Percentiles rank a stretch among this genome's conserved stretches.
Conservation (phyloP, 2,888 invertebrate genomes). For the Ectemnius cavifrons region DNA sequence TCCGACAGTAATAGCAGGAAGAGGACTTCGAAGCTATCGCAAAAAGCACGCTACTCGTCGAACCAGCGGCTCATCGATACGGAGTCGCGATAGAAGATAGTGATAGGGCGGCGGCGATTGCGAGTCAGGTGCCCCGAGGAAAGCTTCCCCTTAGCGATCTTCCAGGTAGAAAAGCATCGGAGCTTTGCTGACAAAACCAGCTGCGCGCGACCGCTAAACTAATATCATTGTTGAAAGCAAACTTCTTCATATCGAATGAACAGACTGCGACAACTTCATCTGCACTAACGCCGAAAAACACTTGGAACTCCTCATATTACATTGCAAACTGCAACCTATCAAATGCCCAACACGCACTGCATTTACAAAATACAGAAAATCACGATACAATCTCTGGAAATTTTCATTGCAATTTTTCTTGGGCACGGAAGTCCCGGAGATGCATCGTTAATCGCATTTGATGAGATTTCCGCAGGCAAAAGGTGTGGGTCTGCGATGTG, state of each 20-base stretch:
- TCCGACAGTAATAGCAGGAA: conserved; percentile 37
- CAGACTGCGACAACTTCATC: no score
- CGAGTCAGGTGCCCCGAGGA: conserved; percentile 44
- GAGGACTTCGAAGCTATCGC: conserved; percentile 42
- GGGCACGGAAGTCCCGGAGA: conserved; percentile 22
- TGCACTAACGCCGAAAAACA: not conserved
- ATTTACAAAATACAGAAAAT: no score
- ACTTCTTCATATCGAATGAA: conserved; percentile 11
- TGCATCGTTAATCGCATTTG: conserved; percentile 37
- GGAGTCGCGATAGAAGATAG: conserved; percentile 44
- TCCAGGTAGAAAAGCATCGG: not conserved
- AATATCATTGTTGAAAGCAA: conserved; percentile 6
- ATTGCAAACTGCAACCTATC: not conserved
- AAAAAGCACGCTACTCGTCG: conserved; percentile 55
- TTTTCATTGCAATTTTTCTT: conserved; percentile 24
- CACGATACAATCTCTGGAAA: conserved; percentile 17
- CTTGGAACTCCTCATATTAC: not conserved
- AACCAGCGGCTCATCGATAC: conserved; percentile 48
- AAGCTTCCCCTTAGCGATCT: conserved; percentile 8
- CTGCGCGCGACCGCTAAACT: no score
- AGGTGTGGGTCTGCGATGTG: conserved; percentile 13
- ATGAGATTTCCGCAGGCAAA: conserved; percentile 23
- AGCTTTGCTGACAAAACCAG: not conserved
- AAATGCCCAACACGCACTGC: not conserved
- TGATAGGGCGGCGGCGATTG: conserved; percentile 52